Percentiles rank a stretch among this genome's conserved stretches.
Evolutionary conservation across 2,888 invertebrate species (phyloP).

Genomic region (Muschampia plurimacula): DNA sequence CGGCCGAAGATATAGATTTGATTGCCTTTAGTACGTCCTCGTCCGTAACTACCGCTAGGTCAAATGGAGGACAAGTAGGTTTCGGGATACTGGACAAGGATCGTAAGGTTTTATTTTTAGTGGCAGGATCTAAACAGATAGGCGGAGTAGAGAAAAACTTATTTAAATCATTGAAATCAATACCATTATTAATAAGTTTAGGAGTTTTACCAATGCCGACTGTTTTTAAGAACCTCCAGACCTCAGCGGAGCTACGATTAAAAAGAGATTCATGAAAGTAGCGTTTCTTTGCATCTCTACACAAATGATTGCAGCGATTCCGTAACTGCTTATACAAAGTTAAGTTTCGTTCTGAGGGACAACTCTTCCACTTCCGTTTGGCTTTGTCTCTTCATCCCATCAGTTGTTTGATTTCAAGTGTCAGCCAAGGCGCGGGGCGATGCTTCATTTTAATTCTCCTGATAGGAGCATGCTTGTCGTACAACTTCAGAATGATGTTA

Average conservation of each 20-base stretch:
- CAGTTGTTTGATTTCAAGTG: background rate
- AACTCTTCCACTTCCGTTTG: background rate
- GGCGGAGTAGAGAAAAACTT: background rate
- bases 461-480: slow-evolving; percentile 15
- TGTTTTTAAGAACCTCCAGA: background rate
- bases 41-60: background rate
- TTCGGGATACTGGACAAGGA: background rate
- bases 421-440: slow-evolving; percentile 21
- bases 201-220: background rate
- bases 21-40: background rate
- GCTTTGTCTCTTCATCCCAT: background rate
- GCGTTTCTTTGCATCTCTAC: slow-evolving; percentile 6
- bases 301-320: background rate
- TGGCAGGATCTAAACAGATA: background rate
- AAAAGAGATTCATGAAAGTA: background rate
- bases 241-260: background rate
- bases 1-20: no score
- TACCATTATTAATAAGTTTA: background rate
- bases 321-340: background rate
- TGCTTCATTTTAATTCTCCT: slow-evolving; percentile 24
- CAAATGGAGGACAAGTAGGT: background rate
- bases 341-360: background rate
- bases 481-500: background rate
- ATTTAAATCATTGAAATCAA: background rate
- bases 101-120: background rate